Evolutionary conservation across 1,140 invertebrate genomes (phyloP).

Genomic region (Zaprionus camerounensis): DNA sequence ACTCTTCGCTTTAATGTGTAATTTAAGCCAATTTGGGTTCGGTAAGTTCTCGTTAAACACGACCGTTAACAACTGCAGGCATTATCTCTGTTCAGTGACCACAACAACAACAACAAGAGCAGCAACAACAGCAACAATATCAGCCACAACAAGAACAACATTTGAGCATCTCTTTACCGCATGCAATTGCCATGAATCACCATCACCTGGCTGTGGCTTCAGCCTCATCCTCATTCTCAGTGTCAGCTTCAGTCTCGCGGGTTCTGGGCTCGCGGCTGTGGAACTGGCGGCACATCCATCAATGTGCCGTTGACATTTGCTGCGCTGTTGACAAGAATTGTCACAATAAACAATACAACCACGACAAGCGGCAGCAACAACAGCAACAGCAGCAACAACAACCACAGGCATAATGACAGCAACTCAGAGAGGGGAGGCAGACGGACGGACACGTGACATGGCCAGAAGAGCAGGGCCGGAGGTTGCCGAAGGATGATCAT

Average conservation of each 20-base stretch:
- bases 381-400: conserved; percentile 33
- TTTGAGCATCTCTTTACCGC: conserved; percentile 74
- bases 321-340: conserved; percentile 79
- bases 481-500: conserved; percentile 16
- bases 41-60: conserved; percentile 1
- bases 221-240: conserved; percentile 10
- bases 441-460: conserved; percentile 72
- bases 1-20: not conserved
- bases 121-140: too few relatives aligned
- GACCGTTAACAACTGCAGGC: conserved; percentile 13
- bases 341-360: conserved; percentile 82
- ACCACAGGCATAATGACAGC: conserved; percentile 16
- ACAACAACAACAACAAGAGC: conserved; percentile 39
- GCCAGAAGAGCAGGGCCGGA: conserved; percentile 7
- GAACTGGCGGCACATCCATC: conserved; percentile 73
- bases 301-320: conserved; percentile 82
- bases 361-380: conserved; percentile 52
- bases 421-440: conserved; percentile 15
- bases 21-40: conserved; percentile 5
- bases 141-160: conserved; percentile 32
- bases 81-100: conserved; percentile 30
- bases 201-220: conserved; percentile 69
- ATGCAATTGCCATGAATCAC: conserved; percentile 81
- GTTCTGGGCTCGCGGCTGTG: conserved; percentile 7
- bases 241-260: not conserved